A percentile compares a stretch with the other conserved stretches of the same genome.
Evolutionary conservation across 2,113 vertebrate genomes (phyloP).

Genomic region (Oenanthe oenanthe): DNA sequence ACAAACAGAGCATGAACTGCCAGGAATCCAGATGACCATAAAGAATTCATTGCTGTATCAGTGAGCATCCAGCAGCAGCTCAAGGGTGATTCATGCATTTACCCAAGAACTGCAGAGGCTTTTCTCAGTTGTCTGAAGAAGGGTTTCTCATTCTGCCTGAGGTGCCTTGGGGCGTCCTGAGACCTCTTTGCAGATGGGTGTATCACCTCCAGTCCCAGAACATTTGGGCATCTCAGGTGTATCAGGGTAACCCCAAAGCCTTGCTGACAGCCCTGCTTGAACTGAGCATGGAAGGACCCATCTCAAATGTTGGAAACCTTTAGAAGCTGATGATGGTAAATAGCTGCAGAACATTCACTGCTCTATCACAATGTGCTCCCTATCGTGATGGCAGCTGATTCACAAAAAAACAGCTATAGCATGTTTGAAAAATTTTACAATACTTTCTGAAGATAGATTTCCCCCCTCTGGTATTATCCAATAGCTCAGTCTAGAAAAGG

Average conservation of each 20-base stretch:
- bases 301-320: neutral
- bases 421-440: neutral
- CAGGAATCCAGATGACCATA: neutral
- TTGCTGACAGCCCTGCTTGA: neutral
- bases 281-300: neutral
- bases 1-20: neutral
- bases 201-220: neutral
- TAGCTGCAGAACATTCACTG: neutral
- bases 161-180: neutral
- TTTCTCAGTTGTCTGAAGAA: neutral
- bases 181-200: fast-evolving
- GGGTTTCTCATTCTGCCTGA: neutral
- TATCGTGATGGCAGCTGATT: neutral
- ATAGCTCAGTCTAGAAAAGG: neutral
- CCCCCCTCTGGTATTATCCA: neutral
- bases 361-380: neutral
- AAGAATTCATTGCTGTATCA: neutral
- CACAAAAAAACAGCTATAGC: neutral
- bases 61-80: neutral
- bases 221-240: neutral
- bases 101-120: neutral
- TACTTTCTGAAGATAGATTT: neutral
- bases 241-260: neutral
- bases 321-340: neutral
- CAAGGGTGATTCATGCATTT: neutral